Base-by-base conservation (phyloP, 2,113 vertebrate species). In the Ophiodon elongatus region DNA sequence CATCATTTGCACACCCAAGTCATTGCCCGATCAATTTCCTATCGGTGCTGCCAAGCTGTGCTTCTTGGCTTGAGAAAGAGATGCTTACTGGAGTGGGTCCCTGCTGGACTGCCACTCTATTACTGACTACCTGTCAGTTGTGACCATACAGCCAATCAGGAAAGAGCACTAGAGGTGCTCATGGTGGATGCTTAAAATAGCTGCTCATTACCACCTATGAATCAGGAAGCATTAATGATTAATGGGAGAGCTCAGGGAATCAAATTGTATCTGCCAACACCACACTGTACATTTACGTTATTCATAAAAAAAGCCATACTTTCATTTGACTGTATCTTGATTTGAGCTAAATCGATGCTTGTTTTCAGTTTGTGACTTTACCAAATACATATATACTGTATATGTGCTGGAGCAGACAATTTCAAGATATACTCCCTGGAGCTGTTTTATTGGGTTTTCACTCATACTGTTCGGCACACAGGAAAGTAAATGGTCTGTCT, bases 221-320 rank as follows among this genome's bases (percentile, higher is more conserved):
- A 85, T 88, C 67, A 68, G 82, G 73, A 84, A 67, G 71, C 50
- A 78, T 87, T 31, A 89, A 91, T 93, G 83, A 90, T 91, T 90
- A 33, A 90, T 64, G 37, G 6, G 27, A 76, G n/a, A 21, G 62
- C 54, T 69, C n/a, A 3, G 65, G 81, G 79, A 83, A 75, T 65
- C 15, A 23, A 65, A 35, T 0, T 52, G 13, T 37, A 62, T 78
- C 67, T 62, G 39, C 31, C 33, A 25, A 23, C 52, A n/a, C 21
- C 52, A n/a, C 52, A 54, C 9, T 56, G 23, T 11, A 47, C 15
- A 17, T 15, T 47, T 19, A 47, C 14, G 13, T 15, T 21, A 25
- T 52, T 52, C 21, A n/a, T 23, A 52, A 52, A 52, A 45, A 52
- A 50, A 8, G 4, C 45, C 37, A 47, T 14, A 27, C 54, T 56